Percentiles rank a stretch among this genome's conserved stretches.
phyloP scores from a whole-genome alignment of 2,113 vertebrate species.

The Zapus hudsonius region DNA sequence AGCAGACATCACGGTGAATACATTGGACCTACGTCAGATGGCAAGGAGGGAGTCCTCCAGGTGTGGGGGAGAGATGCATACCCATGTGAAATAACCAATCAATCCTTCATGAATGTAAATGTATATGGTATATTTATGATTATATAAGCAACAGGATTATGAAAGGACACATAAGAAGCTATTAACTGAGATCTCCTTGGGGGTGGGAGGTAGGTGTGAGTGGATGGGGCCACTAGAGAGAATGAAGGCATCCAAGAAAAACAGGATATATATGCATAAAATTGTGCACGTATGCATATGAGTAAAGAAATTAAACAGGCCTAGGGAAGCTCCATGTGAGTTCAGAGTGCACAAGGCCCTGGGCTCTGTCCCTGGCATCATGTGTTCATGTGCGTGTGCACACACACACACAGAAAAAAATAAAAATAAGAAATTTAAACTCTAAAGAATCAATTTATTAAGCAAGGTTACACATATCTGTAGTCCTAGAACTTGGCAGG shows the following conservation, averaged over 20 bases:
- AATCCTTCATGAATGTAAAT: neutral
- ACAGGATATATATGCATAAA: neutral
- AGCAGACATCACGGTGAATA: neutral
- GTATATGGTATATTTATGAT: accelerated
- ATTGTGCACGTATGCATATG: neutral
- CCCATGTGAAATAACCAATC: neutral
- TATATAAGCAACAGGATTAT: neutral
- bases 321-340: neutral
- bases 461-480: no score
- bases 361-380: neutral
- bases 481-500: no score
- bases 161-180: neutral
- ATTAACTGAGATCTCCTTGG: neutral
- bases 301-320: neutral
- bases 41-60: neutral
- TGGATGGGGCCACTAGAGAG: neutral
- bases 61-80: neutral
- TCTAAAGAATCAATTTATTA: neutral
- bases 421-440: neutral
- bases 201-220: neutral
- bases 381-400: no score
- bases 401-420: no score
- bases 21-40: neutral
- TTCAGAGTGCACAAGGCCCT: neutral
- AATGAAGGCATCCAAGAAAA: neutral